Conservation (phyloP, 2,888 invertebrate species). For the Papilio protenor region DNA sequence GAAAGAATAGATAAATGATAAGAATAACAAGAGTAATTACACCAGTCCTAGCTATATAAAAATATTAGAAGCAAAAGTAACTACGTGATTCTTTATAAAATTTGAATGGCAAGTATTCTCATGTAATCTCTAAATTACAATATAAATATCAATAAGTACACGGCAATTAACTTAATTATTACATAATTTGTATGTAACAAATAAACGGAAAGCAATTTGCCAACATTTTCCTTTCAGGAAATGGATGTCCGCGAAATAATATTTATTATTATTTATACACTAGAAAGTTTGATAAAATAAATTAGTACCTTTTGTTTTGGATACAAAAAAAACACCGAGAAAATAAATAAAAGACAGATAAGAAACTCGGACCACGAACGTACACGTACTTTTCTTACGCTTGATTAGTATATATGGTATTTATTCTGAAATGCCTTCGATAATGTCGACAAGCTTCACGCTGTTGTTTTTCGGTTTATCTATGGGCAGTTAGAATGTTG, state of each 20-base stretch:
- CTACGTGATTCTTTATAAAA: not conserved
- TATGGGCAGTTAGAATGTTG: not conserved
- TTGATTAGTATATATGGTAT: too few relatives aligned
- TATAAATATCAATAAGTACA: not conserved
- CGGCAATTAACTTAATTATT: not conserved
- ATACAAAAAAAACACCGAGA: not conserved
- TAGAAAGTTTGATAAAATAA: not conserved
- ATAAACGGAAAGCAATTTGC: constrained; percentile 15
- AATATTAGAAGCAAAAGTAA: too few relatives aligned
- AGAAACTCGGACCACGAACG: not conserved
- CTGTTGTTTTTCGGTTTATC: not conserved
- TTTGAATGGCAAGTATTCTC: not conserved
- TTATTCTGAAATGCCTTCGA: not conserved
- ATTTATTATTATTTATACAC: not conserved
- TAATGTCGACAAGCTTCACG: not conserved
- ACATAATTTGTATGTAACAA: not conserved
- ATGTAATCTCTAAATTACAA: not conserved
- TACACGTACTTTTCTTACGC: not conserved
- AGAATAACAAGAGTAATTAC: not conserved
- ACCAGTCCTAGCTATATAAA: not conserved
- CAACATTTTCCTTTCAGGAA: not conserved
- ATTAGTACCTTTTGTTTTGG: not conserved
- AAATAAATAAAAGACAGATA: not conserved
- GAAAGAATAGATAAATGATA: not conserved
- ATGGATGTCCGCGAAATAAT: not conserved